phyloP scores from a whole-genome alignment of 2,113 vertebrate genomes.

The Ammodytes marinus region DNA sequence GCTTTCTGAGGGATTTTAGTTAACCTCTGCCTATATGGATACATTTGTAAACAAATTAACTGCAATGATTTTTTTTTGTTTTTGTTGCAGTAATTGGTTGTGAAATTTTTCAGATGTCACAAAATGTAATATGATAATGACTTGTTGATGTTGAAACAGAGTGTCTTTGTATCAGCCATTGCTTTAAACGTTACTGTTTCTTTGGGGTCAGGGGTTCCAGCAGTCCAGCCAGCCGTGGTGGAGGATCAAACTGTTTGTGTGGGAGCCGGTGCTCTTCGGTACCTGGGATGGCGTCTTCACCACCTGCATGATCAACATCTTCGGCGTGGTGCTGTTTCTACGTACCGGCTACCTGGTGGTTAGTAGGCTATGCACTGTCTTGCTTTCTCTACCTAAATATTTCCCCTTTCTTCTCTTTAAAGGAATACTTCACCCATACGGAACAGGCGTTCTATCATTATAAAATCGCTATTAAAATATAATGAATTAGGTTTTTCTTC shows the following conservation, averaged over 20 bases:
- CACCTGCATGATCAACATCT: slow-evolving; percentile 99
- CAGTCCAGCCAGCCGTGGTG: slow-evolving; percentile 92
- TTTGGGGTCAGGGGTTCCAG: slow-evolving; percentile 82
- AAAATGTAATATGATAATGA: neutral
- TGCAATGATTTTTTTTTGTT: too few species aligned
- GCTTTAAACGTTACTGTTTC: neutral
- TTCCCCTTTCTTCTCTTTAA: neutral
- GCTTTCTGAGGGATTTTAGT: too few species aligned
- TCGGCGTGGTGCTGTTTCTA: slow-evolving; percentile 97
- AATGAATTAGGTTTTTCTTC: too few species aligned
- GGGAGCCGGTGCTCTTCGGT: slow-evolving; percentile 97
- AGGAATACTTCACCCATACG: too few species aligned
- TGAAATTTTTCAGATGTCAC: neutral
- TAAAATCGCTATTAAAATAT: too few species aligned
- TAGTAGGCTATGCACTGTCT: slow-evolving; percentile 57
- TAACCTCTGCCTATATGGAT: too few species aligned
- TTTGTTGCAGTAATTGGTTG: too few species aligned
- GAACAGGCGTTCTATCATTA: too few species aligned
- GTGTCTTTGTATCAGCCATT: neutral
- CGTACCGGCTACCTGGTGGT: slow-evolving; percentile 98
- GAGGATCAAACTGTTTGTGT: slow-evolving; percentile 94
- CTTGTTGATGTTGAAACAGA: neutral
- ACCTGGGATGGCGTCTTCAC: slow-evolving; percentile 99
- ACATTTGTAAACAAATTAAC: too few species aligned
- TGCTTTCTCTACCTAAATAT: neutral